These are phyloP conservation scores for Sebastes paucispinis DNA, from an alignment of 2,797 vertebrate genomes.

Conservation along the genomic window DNA sequence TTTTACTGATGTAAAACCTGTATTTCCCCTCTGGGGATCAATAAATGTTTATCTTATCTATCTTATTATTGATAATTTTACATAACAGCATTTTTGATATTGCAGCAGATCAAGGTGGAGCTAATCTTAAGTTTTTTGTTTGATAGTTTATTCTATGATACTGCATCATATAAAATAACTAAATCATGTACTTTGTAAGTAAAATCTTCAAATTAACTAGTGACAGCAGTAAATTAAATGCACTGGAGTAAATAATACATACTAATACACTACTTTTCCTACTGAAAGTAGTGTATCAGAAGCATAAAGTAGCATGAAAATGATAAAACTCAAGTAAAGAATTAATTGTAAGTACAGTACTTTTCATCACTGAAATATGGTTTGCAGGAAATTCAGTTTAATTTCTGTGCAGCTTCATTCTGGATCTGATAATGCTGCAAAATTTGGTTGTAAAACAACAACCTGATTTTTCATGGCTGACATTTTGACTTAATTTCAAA, in stretches of 20 bases:
- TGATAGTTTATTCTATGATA: background rate
- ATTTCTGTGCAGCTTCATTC: background rate
- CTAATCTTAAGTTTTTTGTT: background rate
- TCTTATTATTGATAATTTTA: background rate
- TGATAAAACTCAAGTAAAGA: background rate
- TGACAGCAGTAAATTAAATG: background rate
- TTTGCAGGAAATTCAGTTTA: background rate
- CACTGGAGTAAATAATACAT: background rate
- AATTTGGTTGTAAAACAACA: background rate
- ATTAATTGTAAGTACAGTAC: background rate
- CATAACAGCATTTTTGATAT: background rate
- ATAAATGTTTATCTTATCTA: too few relatives aligned
- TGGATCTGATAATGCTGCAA: background rate
- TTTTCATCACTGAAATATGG: background rate
- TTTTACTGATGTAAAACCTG: fast-evolving
- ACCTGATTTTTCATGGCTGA: background rate
- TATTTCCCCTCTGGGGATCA: too few relatives aligned
- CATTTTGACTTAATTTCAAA: too few relatives aligned
- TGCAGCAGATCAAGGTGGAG: background rate
- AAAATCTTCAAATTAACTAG: background rate
- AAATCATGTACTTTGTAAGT: fast-evolving
- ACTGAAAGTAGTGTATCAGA: background rate
- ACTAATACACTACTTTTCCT: background rate
- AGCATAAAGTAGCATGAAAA: background rate
- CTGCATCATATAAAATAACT: background rate